These are phyloP conservation scores for Chloebia gouldiae DNA, from an alignment of 2,113 vertebrate genomes.

Conservation along the genomic window DNA sequence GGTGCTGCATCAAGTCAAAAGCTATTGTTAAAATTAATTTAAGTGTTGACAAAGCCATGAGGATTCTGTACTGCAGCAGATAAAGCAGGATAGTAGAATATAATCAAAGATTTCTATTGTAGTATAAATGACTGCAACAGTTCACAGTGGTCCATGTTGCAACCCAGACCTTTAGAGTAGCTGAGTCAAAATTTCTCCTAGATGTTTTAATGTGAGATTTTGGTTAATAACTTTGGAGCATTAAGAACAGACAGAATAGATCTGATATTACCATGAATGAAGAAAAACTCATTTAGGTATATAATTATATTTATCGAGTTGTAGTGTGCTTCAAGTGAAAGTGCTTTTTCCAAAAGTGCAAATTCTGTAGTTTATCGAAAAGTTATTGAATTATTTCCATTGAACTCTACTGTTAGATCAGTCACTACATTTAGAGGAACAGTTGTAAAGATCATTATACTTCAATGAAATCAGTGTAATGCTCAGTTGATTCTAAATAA, in stretches of 20 bases:
- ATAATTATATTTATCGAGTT: neutral
- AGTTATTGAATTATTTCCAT: neutral
- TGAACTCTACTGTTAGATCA: neutral
- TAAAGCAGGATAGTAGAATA: neutral
- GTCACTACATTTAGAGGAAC: neutral
- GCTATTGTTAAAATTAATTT: neutral
- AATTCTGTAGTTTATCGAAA: neutral
- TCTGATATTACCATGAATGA: neutral
- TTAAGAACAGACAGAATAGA: neutral
- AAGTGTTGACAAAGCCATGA: neutral
- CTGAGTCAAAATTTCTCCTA: neutral
- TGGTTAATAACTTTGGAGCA: neutral
- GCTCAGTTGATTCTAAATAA: neutral
- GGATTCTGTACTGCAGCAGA: neutral
- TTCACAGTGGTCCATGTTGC: neutral
- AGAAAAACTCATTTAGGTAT: neutral
- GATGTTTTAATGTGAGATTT: neutral
- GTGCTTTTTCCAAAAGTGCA: neutral
- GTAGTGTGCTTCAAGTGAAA: neutral
- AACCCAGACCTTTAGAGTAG: neutral
- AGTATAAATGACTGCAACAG: neutral
- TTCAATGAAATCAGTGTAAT: neutral
- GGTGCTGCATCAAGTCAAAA: neutral
- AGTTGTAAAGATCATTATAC: neutral
- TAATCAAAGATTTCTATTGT: neutral